Evolutionary conservation across 2,113 vertebrate genomes (phyloP), one percentile per base, ranked within the genome.

Genomic region (Scomber colias): DNA sequence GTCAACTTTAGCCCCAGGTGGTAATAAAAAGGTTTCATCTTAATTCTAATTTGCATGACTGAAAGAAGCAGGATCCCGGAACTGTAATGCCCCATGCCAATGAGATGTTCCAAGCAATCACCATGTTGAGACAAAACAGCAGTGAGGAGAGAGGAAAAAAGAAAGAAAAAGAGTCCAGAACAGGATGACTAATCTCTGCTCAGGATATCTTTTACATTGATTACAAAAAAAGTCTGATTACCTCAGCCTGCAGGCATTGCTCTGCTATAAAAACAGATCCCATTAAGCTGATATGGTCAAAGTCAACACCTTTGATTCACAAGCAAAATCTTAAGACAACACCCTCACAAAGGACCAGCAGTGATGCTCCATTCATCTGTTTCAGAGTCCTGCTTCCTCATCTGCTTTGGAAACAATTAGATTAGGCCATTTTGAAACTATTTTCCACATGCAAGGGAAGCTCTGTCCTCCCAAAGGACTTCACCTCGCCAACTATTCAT

Each of bases 381-480:
- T 46, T 13, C 35, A 44, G 15, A 17, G 48, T 31, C 8, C 16
- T 12, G 3, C 21, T 55, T 44, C 16, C 40, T 54, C 2, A 0
- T 65, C 21, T 27, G 19, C 19, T 62, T 50, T 74, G 84, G 90
- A 88, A 91, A 84, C 24, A 49, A 53, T 79, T 2, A 11, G 2
- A 0, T 71, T 11, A 1, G 2, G 30, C 1, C 19, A 59, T 44
- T 9, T 15, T 53, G 4, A 49, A 72, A 67, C 49, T 77, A 53
- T 89, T 90, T 82, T 84, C 75, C 86, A 75, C 19, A 50, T 62
- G 14, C 11, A n/a, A 16, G 64, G 71, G 31, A 83, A 72, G 59
- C 66, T 49, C 35, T 63, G 44, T 13, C 49, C 73, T 21, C 30
- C 61, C 46, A 57, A 3, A 15, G 71, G 56, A 66, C 54, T 71